A percentile compares a stretch with the other conserved stretches of the same genome.
phyloP scores from a whole-genome alignment of 2,888 invertebrate species.

The Plebejus melissa region DNA sequence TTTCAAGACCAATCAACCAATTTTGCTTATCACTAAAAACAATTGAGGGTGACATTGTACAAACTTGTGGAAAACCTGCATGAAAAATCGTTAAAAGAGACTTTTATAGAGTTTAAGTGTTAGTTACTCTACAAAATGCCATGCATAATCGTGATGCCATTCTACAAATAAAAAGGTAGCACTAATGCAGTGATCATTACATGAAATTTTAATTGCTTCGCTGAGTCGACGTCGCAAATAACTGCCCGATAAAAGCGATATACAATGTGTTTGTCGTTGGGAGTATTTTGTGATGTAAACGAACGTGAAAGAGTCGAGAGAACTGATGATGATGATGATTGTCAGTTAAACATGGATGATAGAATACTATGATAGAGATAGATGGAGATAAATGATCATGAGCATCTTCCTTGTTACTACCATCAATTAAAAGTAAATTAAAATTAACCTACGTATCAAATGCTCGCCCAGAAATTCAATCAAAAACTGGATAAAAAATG shows the following conservation, averaged over 20 bases:
- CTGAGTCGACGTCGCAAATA: constrained; percentile 1
- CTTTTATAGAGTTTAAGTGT: too few relatives aligned
- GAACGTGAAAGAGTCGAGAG: neutral
- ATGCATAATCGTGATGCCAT: neutral
- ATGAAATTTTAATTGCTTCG: constrained; percentile 8
- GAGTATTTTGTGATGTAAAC: neutral
- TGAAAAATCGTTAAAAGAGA: neutral
- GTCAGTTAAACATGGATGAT: neutral
- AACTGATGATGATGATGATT: neutral
- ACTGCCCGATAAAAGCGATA: neutral
- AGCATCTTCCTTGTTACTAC: too few relatives aligned
- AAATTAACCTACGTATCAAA: too few relatives aligned
- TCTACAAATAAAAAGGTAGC: constrained; percentile 11
- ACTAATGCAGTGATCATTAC: constrained; percentile 10
- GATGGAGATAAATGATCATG: too few relatives aligned
- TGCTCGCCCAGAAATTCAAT: too few relatives aligned
- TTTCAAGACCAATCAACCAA: too few relatives aligned
- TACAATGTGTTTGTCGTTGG: neutral
- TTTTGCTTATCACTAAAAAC: neutral
- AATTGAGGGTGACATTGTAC: neutral
- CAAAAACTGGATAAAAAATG: too few relatives aligned
- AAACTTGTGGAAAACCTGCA: neutral
- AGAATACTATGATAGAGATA: neutral
- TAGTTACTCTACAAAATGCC: neutral
- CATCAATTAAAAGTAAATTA: too few relatives aligned